Evolutionary conservation across 2,113 vertebrate species (phyloP).

Genomic region (Pavo muticus): DNA sequence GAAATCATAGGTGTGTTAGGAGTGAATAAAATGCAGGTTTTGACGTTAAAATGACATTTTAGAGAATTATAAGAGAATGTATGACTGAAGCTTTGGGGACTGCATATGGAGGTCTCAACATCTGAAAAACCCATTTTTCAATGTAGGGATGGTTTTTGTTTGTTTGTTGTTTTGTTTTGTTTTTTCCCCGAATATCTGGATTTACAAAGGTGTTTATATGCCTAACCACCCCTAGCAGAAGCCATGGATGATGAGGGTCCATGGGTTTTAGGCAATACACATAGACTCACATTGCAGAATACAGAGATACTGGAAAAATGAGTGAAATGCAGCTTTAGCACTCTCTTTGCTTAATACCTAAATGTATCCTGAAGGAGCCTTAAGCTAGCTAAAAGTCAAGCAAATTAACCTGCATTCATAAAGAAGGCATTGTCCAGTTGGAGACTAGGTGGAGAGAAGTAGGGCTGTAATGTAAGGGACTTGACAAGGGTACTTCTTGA

Average conservation of each 20-base stretch:
- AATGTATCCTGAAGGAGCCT: background rate
- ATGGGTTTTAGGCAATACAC: background rate
- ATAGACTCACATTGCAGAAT: background rate
- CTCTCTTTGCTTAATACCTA: background rate
- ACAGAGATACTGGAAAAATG: background rate
- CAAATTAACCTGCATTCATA: background rate
- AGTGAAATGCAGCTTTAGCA: background rate
- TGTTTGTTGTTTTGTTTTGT: too few relatives aligned
- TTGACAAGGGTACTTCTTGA: background rate
- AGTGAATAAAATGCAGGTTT: slow-evolving; percentile 13
- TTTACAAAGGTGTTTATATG: background rate
- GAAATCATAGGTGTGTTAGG: background rate
- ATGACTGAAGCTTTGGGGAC: background rate
- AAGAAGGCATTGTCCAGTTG: background rate
- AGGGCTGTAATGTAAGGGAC: background rate
- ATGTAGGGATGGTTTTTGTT: background rate
- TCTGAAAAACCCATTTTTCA: background rate
- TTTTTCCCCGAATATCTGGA: background rate
- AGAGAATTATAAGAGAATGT: background rate
- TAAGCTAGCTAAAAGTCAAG: background rate
- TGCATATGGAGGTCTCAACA: background rate
- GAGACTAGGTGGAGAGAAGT: background rate
- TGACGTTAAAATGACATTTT: background rate
- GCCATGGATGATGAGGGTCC: background rate
- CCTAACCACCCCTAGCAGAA: background rate